phyloP scores from a whole-genome alignment of 2,113 vertebrate genomes.

The Glaucomys volans region DNA sequence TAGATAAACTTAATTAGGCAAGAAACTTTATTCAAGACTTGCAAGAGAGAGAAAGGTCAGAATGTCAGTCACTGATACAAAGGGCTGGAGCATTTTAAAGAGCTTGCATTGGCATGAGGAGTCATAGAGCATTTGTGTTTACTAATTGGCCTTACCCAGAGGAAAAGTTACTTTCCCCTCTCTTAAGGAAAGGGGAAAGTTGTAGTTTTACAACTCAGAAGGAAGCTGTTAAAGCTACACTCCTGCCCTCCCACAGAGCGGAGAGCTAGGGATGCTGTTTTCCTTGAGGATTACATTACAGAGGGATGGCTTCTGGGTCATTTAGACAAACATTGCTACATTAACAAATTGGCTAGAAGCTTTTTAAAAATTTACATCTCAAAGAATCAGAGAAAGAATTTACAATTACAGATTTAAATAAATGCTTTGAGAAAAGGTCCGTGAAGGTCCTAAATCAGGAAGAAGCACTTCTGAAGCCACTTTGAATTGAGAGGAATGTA shows the following conservation, averaged over 20 bases:
- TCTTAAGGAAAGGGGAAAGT: neutral
- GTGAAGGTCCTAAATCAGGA: neutral
- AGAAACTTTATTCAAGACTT: neutral
- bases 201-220: neutral
- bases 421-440: neutral
- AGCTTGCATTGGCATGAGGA: neutral
- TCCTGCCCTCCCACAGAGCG: neutral
- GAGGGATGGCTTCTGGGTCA: neutral
- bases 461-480: neutral
- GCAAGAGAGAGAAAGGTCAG: neutral
- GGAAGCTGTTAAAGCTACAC: neutral
- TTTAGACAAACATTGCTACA: neutral
- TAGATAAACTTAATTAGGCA: neutral
- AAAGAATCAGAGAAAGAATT: neutral
- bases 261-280: neutral
- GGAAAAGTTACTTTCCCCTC: neutral
- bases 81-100: neutral
- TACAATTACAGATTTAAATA: neutral
- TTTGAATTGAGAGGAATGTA: neutral
- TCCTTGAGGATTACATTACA: neutral
- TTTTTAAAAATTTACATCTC: conserved; percentile 4
- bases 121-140: neutral
- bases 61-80: neutral
- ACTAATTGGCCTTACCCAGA: neutral
- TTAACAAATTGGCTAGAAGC: neutral